Conservation (phyloP, 1,140 invertebrate genomes). For the Epicauta chinensis region DNA sequence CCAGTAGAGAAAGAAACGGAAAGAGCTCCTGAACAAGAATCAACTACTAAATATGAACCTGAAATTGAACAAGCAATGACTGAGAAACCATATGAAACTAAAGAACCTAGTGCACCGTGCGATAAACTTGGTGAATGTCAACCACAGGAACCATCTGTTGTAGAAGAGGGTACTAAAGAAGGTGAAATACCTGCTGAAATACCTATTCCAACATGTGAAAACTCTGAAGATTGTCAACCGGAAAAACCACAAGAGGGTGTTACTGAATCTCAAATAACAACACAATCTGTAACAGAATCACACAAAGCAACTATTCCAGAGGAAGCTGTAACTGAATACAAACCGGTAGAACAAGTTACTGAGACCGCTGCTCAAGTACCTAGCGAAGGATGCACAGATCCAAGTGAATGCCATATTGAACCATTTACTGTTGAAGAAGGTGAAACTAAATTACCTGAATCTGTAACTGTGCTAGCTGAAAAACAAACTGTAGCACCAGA, state of each 20-base stretch:
- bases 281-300: too few relatives aligned
- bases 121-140: background rate
- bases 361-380: too few relatives aligned
- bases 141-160: background rate
- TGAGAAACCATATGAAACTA: too few relatives aligned
- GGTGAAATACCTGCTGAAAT: background rate
- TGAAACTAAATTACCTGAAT: too few relatives aligned
- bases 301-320: background rate
- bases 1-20: background rate
- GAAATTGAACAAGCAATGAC: too few relatives aligned
- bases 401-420: too few relatives aligned
- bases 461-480: too few relatives aligned
- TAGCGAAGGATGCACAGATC: too few relatives aligned
- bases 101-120: too few relatives aligned
- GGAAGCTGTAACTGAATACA: background rate
- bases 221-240: background rate
- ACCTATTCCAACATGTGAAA: background rate
- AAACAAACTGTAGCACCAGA: too few relatives aligned
- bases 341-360: conserved; percentile 5
- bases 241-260: background rate
- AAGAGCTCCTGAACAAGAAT: background rate
- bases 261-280: background rate
- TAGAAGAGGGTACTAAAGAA: background rate
- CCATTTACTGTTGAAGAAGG: too few relatives aligned
- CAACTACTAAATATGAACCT: too few relatives aligned